A percentile compares a stretch with the other conserved stretches of the same genome.
phyloP scores from a whole-genome alignment of 2,888 invertebrate species.

The Metacarcinus magister region DNA sequence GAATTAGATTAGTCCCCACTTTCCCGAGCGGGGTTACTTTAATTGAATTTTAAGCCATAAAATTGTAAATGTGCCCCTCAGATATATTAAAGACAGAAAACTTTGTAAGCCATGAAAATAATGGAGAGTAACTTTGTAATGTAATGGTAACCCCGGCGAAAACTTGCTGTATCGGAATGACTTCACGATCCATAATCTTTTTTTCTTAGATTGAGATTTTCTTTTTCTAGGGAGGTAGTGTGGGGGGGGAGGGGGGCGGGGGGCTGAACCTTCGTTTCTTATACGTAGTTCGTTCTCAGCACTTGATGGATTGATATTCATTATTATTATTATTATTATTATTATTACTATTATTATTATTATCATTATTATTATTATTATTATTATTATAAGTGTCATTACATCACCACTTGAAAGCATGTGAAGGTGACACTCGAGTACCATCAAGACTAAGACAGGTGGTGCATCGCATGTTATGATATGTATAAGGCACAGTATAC shows the following conservation, averaged over 20 bases:
- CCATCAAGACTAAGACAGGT: too few species aligned
- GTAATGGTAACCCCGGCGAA: background rate
- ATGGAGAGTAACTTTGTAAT: constrained; percentile 8
- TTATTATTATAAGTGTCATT: too few species aligned
- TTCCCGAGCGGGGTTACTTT: constrained; percentile 76
- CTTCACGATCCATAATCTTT: background rate
- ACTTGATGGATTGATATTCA: background rate
- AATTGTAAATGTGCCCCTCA: constrained; percentile 77
- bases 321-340: too few species aligned
- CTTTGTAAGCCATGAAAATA: constrained; percentile 31
- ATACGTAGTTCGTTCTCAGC: background rate
- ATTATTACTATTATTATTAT: background rate
- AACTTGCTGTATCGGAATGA: background rate
- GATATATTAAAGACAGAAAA: constrained; percentile 63
- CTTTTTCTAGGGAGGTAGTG: background rate
- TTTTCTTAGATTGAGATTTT: background rate
- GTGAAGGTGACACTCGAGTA: too few species aligned
- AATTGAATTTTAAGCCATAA: constrained; percentile 82
- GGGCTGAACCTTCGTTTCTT: background rate
- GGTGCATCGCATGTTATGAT: too few species aligned
- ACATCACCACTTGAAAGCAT: background rate
- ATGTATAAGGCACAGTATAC: too few species aligned
- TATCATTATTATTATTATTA: too few species aligned
- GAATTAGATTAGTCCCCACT: constrained; percentile 81
- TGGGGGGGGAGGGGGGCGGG: background rate